Evolutionary conservation across 2,888 invertebrate species (phyloP).

Genomic region (Syrphus vitripennis): DNA sequence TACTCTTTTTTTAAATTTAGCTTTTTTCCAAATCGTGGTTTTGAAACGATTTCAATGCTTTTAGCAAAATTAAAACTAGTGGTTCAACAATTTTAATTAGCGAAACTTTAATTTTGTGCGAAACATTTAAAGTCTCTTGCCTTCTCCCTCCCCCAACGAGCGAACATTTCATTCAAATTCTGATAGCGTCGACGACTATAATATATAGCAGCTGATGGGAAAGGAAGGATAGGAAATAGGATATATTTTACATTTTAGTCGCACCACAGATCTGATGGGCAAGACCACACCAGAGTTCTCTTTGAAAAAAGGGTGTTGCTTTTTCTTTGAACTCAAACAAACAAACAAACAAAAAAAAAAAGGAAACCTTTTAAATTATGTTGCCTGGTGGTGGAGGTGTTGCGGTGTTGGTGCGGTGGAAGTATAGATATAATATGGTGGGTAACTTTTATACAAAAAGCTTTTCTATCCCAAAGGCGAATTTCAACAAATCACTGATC

Average conservation of each 20-base stretch:
- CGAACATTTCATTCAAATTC: slow-evolving; percentile 8
- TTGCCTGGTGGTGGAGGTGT: not conserved
- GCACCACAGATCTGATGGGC: slow-evolving; percentile 20
- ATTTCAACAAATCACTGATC: slow-evolving; percentile 63
- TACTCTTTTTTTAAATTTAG: not conserved
- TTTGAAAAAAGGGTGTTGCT: not conserved
- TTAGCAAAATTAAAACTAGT: slow-evolving; percentile 33
- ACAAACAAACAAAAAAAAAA: slow-evolving; percentile 5
- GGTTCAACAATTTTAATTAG: slow-evolving; percentile 42
- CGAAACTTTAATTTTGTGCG: slow-evolving; percentile 23
- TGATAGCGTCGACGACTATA: not conserved
- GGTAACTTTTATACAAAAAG: not conserved
- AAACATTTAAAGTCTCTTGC: slow-evolving; percentile 38
- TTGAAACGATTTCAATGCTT: slow-evolving; percentile 2
- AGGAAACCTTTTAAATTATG: slow-evolving; percentile 46
- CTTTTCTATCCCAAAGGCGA: slow-evolving; percentile 21
- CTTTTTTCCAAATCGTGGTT: not conserved
- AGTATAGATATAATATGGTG: not conserved
- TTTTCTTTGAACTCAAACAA: slow-evolving; percentile 42
- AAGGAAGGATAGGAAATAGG: not conserved
- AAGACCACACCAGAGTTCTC: not conserved
- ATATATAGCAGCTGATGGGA: not conserved
- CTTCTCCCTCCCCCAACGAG: not conserved
- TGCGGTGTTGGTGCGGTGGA: not conserved
- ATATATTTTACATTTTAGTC: slow-evolving; percentile 22